Evolutionary conservation across 1,140 invertebrate genomes (phyloP).

Genomic region (Hyphantria cunea): DNA sequence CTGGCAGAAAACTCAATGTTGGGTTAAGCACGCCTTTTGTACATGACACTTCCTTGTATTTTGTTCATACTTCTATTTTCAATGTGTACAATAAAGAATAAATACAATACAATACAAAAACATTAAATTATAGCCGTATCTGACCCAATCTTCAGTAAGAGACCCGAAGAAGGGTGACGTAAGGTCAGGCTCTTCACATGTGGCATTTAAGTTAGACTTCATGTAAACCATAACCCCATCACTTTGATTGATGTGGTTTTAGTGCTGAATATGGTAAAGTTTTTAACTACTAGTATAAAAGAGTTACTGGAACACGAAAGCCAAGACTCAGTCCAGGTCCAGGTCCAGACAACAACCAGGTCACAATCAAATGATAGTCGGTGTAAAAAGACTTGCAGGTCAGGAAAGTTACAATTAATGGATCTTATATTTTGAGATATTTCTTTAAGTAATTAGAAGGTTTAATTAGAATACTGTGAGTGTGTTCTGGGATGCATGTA

Average conservation of each 20-base stretch:
- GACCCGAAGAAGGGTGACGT: not conserved
- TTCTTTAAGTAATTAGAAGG: not conserved
- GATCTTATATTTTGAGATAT: conserved; percentile 8
- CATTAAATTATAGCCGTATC: conserved; percentile 2
- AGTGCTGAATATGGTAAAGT: conserved; percentile 4
- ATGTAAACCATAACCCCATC: conserved; percentile 22
- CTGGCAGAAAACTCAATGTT: too few species aligned
- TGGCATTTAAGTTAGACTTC: not conserved
- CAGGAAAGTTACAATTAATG: conserved; percentile 8
- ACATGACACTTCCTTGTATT: too few species aligned
- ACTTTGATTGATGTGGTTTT: conserved; percentile 19
- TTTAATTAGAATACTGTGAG: not conserved
- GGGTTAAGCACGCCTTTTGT: too few species aligned
- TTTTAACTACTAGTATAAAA: not conserved
- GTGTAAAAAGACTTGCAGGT: conserved; percentile 4
- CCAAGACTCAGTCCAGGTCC: conserved; percentile 28
- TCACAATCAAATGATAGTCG: conserved; percentile 11
- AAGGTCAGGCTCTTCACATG: conserved; percentile 4
- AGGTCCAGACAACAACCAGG: not conserved
- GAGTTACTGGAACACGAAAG: conserved; percentile 7
- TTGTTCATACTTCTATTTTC: too few species aligned
- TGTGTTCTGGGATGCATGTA: conserved; percentile 2
- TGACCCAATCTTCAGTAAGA: conserved; percentile 3
- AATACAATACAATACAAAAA: too few species aligned
- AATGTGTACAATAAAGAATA: too few species aligned